A percentile compares a stretch with the other conserved stretches of the same genome.
Evolutionary conservation across 2,797 vertebrate species (phyloP).

Genomic region (Sebastes nivosus): DNA sequence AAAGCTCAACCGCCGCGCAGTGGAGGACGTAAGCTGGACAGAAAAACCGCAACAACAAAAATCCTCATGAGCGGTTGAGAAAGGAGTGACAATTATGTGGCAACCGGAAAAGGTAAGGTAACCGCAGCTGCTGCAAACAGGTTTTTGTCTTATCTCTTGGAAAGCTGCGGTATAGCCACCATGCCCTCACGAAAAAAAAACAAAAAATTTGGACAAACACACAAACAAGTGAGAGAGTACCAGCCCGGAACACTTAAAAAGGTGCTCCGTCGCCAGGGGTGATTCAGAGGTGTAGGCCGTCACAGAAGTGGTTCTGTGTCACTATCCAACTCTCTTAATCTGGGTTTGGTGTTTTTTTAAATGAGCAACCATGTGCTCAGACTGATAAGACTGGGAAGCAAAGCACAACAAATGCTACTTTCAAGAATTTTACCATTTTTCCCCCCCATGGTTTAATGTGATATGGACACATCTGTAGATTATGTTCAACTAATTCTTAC

Average conservation of each 20-base stretch:
- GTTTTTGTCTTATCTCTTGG: constrained; percentile 15
- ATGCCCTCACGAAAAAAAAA: not conserved
- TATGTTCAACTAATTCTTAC: not conserved
- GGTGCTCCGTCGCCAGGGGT: constrained; percentile 14
- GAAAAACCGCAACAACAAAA: constrained; percentile 60
- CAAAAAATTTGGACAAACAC: constrained; percentile 23
- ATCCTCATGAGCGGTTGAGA: constrained; percentile 61
- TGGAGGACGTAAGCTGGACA: constrained; percentile 26
- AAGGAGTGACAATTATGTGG: constrained; percentile 71
- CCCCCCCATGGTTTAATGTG: not conserved
- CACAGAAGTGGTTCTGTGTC: constrained; percentile 71
- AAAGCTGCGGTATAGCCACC: not conserved
- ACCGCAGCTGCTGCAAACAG: constrained; percentile 22
- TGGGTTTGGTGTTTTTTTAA: constrained; percentile 47
- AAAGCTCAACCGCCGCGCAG: constrained; percentile 71
- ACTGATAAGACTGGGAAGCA: constrained; percentile 46
- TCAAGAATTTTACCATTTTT: not conserved
- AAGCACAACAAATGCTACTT: not conserved
- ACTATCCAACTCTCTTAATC: constrained; percentile 68
- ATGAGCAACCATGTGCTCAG: constrained; percentile 47
- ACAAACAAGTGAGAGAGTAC: constrained; percentile 24
- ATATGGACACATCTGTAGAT: not conserved
- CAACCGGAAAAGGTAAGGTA: constrained; percentile 68
- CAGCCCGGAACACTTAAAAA: not conserved
- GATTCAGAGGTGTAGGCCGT: constrained; percentile 57